Conservation (phyloP, 2,888 invertebrate species). For the Orthonychiurus folsomi region DNA sequence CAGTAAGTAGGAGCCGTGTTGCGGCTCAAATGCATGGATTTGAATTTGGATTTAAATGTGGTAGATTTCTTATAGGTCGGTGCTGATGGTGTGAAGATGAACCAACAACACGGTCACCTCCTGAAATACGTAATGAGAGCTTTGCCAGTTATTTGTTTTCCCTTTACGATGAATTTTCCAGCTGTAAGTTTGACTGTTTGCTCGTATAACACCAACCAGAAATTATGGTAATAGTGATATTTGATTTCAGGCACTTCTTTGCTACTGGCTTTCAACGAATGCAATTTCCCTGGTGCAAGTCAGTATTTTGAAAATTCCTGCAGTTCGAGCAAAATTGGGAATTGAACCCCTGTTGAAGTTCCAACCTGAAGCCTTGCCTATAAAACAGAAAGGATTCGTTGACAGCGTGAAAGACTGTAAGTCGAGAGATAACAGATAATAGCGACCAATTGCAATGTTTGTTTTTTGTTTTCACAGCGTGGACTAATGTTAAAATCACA, state of each 20-base stretch:
- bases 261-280: conserved; percentile 85
- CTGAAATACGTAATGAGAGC: conserved; percentile 67
- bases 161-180: conserved; percentile 79
- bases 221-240: conserved; percentile 3
- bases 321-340: conserved; percentile 63
- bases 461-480: too few species aligned
- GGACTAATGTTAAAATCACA: conserved; percentile 71
- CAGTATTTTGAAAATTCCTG: conserved; percentile 62
- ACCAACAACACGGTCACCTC: conserved; percentile 44
- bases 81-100: conserved; percentile 61
- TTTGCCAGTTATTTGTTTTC: conserved; percentile 68
- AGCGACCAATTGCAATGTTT: too few species aligned
- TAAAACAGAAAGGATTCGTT: conserved; percentile 62
- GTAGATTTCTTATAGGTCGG: conserved; percentile 51
- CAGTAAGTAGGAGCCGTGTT: too few species aligned
- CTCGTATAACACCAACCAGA: too few species aligned
- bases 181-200: conserved; percentile 52
- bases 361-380: conserved; percentile 52
- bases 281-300: conserved; percentile 75
- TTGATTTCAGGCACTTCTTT: conserved; percentile 59
- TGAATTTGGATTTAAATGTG: too few species aligned
- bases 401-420: conserved; percentile 70
- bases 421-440: conserved; percentile 43
- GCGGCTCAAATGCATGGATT: too few species aligned
- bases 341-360: conserved; percentile 59